Conservation (phyloP, 2,888 invertebrate species). For the Callosobruchus maculatus region DNA sequence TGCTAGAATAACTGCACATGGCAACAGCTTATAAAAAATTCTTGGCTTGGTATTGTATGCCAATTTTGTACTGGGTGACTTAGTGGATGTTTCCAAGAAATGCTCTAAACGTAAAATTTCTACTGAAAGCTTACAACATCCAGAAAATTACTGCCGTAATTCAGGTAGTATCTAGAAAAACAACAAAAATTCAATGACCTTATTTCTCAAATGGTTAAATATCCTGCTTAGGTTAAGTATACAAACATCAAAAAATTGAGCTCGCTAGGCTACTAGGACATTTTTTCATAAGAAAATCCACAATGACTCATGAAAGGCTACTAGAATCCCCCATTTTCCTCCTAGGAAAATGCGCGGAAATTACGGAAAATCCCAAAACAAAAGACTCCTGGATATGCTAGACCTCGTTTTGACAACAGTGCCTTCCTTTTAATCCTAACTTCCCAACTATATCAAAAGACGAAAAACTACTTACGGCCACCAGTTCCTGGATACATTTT, state of each 20-base stretch:
- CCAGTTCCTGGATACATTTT: slow-evolving; percentile 47
- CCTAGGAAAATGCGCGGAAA: slow-evolving; percentile 3
- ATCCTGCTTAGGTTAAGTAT: background rate
- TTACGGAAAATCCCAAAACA: slow-evolving; percentile 10
- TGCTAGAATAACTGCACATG: background rate
- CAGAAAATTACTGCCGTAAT: background rate
- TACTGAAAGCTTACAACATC: background rate
- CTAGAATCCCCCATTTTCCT: background rate
- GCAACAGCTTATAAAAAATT: background rate
- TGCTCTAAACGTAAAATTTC: background rate
- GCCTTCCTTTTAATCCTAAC: background rate
- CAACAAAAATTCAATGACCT: slow-evolving; percentile 34
- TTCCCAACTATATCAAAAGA: background rate
- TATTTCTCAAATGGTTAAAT: slow-evolving; percentile 23
- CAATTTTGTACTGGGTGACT: background rate
- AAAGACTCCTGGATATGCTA: slow-evolving; percentile 1
- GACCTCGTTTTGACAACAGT: background rate
- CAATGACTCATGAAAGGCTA: background rate
- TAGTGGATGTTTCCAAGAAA: background rate
- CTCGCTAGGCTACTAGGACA: slow-evolving; percentile 15
- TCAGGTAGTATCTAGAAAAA: background rate
- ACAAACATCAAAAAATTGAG: slow-evolving; percentile 14
- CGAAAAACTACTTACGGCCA: slow-evolving; percentile 43
- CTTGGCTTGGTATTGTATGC: background rate
- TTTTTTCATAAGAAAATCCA: background rate